Evolutionary conservation across 2,888 invertebrate genomes (phyloP).

Genomic region (Lasioglossum leucozonium): DNA sequence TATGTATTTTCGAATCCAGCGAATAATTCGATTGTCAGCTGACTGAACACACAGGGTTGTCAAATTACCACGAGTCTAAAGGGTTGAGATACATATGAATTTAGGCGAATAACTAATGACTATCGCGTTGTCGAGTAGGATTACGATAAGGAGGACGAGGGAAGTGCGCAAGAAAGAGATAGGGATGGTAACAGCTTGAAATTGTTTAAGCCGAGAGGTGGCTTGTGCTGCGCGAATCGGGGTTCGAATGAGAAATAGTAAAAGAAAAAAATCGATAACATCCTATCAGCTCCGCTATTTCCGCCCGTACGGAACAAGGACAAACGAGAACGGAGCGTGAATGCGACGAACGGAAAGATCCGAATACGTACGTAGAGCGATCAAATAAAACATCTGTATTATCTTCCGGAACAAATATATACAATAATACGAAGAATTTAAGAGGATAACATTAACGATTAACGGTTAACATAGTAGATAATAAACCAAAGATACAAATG

Average conservation of each 20-base stretch:
- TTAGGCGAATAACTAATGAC: not conserved
- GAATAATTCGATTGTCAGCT: not conserved
- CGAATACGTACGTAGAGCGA: constrained; percentile 55
- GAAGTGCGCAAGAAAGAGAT: not conserved
- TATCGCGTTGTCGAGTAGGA: not conserved
- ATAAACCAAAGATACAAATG: constrained; percentile 23
- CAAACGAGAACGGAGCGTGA: constrained; percentile 45
- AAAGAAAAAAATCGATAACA: constrained; percentile 14
- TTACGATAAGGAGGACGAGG: not conserved
- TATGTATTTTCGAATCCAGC: not conserved
- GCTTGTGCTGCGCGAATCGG: constrained; percentile 45
- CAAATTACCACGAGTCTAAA: not conserved
- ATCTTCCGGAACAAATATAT: constrained; percentile 59
- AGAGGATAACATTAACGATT: constrained; percentile 58
- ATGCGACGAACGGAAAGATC: constrained; percentile 46
- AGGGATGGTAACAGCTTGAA: not conserved
- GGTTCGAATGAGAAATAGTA: constrained; percentile 7
- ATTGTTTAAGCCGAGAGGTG: constrained; percentile 2
- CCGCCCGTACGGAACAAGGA: constrained; percentile 30
- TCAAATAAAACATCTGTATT: constrained; percentile 46
- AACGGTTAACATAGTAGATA: constrained; percentile 45
- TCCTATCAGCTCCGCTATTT: constrained; percentile 39
- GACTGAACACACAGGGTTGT: not conserved
- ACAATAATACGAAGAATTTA: constrained; percentile 75
- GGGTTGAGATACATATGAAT: not conserved